Base-by-base conservation (phyloP, 2,797 vertebrate species). In the Clamator glandarius region DNA sequence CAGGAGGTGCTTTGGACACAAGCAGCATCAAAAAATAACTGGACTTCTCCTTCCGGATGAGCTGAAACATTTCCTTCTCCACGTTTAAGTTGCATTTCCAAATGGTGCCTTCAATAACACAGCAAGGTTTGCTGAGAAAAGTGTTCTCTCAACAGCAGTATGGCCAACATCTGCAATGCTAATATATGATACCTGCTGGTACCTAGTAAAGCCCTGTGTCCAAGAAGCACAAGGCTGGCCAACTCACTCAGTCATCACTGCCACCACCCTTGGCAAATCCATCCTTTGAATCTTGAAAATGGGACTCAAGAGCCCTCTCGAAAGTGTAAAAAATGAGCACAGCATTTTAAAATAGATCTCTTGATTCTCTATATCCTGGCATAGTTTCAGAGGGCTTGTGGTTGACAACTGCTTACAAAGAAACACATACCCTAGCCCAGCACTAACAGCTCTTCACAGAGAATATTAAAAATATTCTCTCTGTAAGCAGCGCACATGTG, bases 21-120 rank as follows among this genome's bases (percentile, higher is more conserved):
- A 94, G 67, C 98, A 98, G 39, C 97, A 98, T 67, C 91, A 96
- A 80, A 96, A 96, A 81, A 98, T 99, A 92, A 78, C 62, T 21
- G 85, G 76, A 67, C 98, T 99, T 54, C 75, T 95, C 25, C 97
- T 99, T 41, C 98, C 98, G 0, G 96, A 97, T 0, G 94, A 98
- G 68, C 95, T 99, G 92, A 98, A 98, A 94, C 92, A 92, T 70
- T 98, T 99, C 59, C 97, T 98, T 51, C 96, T 98, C 8, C 97
- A 98, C 23, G 70, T 94, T 77, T 98, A 95, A 97, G 42, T 29
- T 52, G 89, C 48, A 3, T 83, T 41, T 76, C 82, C n/a, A 52
- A 61, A 90, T 1, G 3, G 57, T 92, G 91, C 85, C 91, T 91
- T 85, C 86, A 76, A 74, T 59, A 61, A 61, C 28, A 19, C 67